Percentiles rank a stretch among this genome's conserved stretches.
phyloP scores from a whole-genome alignment of 2,113 vertebrate species.

The Alethe castanea region DNA sequence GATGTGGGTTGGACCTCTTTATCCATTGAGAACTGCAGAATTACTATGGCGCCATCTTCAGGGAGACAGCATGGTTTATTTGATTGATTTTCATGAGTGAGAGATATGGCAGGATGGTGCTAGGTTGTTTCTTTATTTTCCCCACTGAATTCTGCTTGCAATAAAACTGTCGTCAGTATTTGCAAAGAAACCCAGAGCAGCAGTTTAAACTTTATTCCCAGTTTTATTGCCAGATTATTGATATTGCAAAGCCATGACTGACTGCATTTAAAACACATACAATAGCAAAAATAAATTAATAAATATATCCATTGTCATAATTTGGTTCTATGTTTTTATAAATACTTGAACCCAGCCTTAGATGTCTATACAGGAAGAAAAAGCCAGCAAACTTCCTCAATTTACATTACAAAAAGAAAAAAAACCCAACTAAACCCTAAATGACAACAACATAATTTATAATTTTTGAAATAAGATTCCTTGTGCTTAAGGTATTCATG shows the following conservation, averaged over 20 bases:
- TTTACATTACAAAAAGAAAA: background rate
- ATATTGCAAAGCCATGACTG: background rate
- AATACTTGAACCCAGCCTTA: background rate
- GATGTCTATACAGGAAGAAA: background rate
- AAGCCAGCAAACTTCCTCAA: background rate
- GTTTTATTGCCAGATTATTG: background rate
- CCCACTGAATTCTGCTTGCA: background rate
- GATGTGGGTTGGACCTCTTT: background rate
- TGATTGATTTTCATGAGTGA: background rate
- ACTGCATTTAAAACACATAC: background rate
- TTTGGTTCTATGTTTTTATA: constrained; percentile 8
- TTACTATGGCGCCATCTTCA: background rate
- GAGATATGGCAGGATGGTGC: background rate
- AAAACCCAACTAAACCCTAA: background rate
- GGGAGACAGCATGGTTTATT: background rate
- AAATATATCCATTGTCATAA: background rate
- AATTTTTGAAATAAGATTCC: background rate
- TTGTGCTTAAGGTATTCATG: background rate
- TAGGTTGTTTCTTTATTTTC: background rate
- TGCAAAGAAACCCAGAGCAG: constrained; percentile 30
- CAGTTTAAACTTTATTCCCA: background rate
- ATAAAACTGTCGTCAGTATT: constrained; percentile 48
- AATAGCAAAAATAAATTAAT: background rate
- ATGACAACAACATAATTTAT: fast-evolving
- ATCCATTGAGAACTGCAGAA: background rate